Conservation (phyloP, 2,113 vertebrate genomes). For the Labrus mixtus region DNA sequence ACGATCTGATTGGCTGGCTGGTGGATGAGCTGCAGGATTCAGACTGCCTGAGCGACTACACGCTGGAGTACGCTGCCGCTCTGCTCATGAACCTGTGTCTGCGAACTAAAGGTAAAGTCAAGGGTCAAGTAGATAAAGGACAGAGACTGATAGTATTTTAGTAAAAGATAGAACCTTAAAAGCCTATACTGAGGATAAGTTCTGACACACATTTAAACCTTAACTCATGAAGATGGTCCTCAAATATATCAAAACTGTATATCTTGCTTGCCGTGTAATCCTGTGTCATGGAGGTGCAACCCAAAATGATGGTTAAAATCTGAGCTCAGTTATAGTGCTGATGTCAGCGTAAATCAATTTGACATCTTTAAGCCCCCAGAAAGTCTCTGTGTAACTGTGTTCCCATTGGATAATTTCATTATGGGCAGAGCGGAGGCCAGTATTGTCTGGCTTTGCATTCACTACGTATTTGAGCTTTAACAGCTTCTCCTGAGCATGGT, state of each 20-base stretch:
- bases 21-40: slow-evolving; percentile 90
- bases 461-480: neutral
- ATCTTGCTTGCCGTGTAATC: neutral
- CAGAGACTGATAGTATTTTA: neutral
- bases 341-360: slow-evolving; percentile 12
- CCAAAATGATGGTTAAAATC: neutral
- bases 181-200: too few relatives aligned
- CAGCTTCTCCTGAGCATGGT: neutral
- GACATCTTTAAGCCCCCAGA: neutral
- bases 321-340: neutral
- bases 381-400: neutral
- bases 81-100: slow-evolving; percentile 97
- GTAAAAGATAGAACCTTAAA: too few relatives aligned
- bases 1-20: slow-evolving; percentile 92
- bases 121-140: neutral
- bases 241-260: neutral
- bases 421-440: neutral
- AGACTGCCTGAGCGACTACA: slow-evolving; percentile 93
- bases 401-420: slow-evolving; percentile 15
- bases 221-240: too few relatives aligned
- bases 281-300: neutral
- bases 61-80: slow-evolving; percentile 89
- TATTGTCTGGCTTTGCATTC: neutral
- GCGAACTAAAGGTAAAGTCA: slow-evolving; percentile 89
- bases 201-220: too few relatives aligned